Base-by-base conservation (phyloP, 1,140 invertebrate species). In the Apis florea region DNA sequence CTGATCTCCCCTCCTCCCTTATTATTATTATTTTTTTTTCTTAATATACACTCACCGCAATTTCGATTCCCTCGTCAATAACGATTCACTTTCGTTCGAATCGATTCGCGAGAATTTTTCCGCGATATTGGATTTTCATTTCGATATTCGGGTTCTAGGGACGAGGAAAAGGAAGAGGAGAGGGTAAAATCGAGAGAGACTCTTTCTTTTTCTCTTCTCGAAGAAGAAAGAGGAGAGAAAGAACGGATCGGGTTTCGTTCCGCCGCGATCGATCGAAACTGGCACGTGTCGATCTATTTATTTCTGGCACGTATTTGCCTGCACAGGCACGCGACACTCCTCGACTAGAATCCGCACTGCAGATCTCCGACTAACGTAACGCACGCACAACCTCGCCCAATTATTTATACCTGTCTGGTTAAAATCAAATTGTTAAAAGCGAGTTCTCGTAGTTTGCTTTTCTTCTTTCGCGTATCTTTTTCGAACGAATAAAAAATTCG, bases 271-370 rank as follows among this genome's bases (percentile, higher is more conserved):
- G 54, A 69, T 53, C 67, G 47, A 40, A 17, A 47, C 49, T 26
- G 68, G 12, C 49, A 53, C 69, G 51, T 17, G 51, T n/a, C 59
- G 47, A 75, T 75, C 61, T 54, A 78, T 51, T 49, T 71, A 79
- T 63, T 71, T 71, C 47, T 53, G 77, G 49, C 56, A 63, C 79
- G 70, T 67, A 40, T 66, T 63, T 47, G 61, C 54, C 56, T 71
- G 40, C 54, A 26, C 0, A 13, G 51, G 24, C 24, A 47, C 53
- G 24, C 40, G 79, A 67, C 21, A 26, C 54, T 51, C 53, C 24
- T 40, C 2, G 12, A 26, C 24, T 21, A n/a, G 21, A 49, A 79
- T 79, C 68, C 77, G 77, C 77, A 79, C 13, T 79, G 77, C 77
- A 51, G 77, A 79, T 63, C 58, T 49, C 53, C n/a, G 26, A 40